Evolutionary conservation across 1,140 invertebrate species (phyloP).

Genomic region (Phenacoccus solenopsis): DNA sequence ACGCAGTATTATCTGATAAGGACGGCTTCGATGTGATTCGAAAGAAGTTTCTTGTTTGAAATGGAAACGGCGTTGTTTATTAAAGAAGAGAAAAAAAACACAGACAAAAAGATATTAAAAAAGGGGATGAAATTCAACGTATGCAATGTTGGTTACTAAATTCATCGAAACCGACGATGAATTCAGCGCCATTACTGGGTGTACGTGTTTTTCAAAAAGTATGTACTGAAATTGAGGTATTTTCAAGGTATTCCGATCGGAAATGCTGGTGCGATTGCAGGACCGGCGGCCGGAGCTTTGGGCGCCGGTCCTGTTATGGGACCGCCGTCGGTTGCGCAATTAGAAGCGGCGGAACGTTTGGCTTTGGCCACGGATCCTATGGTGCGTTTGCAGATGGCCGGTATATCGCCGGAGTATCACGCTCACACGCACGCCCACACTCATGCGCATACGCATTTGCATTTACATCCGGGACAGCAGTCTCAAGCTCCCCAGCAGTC

Average conservation of each 20-base stretch:
- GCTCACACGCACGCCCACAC: conserved; percentile 73
- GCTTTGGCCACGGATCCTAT: conserved; percentile 58
- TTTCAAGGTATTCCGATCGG: not conserved
- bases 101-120: not conserved
- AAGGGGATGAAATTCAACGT: not conserved
- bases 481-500: conserved; percentile 26
- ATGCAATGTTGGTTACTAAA: too few species aligned
- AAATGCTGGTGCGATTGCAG: not conserved
- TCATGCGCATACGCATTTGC: conserved; percentile 56
- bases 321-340: not conserved
- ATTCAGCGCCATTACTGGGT: too few species aligned
- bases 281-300: not conserved
- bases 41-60: not conserved
- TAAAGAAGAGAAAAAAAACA: not conserved
- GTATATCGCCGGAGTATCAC: conserved; percentile 65
- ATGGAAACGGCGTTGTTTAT: not conserved
- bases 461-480: conserved; percentile 40
- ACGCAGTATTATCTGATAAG: too few species aligned
- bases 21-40: not conserved
- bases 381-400: conserved; percentile 70
- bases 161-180: too few species aligned
- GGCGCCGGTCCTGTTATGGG: not conserved
- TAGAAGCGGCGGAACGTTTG: conserved; percentile 48
- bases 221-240: not conserved
- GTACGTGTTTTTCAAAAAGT: too few species aligned